These are phyloP conservation scores for Cephalotes varians DNA, from an alignment of 2,888 invertebrate species.

Conservation along the genomic window DNA sequence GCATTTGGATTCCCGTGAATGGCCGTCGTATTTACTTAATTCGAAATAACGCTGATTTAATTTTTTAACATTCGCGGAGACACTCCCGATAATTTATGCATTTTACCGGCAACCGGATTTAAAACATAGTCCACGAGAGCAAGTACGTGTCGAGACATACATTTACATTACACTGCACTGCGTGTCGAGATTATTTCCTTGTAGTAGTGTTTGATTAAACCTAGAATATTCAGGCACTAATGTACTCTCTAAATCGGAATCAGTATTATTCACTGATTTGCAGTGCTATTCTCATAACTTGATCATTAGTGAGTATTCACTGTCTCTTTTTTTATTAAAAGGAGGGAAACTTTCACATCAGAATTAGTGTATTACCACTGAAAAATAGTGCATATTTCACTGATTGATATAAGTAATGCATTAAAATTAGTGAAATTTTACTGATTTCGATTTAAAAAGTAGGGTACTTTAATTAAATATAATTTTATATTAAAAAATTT, in stretches of 20 bases:
- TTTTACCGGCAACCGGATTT: constrained; percentile 20
- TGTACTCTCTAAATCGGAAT: too few species aligned
- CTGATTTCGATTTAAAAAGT: too few species aligned
- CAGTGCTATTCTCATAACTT: too few species aligned
- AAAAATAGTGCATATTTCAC: too few species aligned
- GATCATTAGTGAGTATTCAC: too few species aligned
- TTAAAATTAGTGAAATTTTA: too few species aligned
- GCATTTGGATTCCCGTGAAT: constrained; percentile 43
- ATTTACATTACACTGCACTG: not conserved
- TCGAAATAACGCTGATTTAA: constrained; percentile 36
- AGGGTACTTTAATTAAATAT: not conserved
- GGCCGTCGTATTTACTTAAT: constrained; percentile 40
- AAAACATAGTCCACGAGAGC: not conserved
- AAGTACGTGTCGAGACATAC: not conserved
- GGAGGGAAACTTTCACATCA: too few species aligned
- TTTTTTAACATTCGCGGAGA: constrained; percentile 19
- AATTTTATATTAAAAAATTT: not conserved
- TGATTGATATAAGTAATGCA: too few species aligned
- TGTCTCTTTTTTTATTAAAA: too few species aligned
- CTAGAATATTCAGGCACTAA: not conserved
- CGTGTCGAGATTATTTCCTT: not conserved
- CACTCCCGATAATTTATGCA: constrained; percentile 23
- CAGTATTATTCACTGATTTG: too few species aligned
- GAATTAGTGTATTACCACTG: too few species aligned
- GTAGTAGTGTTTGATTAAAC: constrained; percentile 4